These are phyloP conservation scores for Ricordea florida DNA, from an alignment of 92 coral and sea anemone genomes.

Conservation along the genomic window DNA sequence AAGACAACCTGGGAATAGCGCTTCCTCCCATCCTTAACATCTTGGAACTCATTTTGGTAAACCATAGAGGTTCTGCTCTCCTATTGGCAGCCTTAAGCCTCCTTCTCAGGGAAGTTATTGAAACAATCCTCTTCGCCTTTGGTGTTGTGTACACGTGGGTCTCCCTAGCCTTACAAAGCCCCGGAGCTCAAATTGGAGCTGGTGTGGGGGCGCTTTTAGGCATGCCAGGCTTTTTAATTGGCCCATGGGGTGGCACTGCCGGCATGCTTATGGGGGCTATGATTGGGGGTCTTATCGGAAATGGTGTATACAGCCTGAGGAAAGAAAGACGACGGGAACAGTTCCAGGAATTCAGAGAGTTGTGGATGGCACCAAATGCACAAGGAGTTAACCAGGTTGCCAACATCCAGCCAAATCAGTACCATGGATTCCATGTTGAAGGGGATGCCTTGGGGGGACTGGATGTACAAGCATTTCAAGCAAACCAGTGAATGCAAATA, in stretches of 20 bases:
- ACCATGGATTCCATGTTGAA: constrained; percentile 9
- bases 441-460: constrained; percentile 25
- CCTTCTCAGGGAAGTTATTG: constrained; percentile 41
- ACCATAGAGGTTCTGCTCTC: not conserved
- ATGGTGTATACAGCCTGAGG: constrained; percentile 30
- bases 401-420: no score
- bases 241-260: constrained; percentile 8
- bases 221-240: constrained; percentile 9
- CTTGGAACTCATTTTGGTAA: constrained; percentile 10
- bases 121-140: constrained; percentile 48
- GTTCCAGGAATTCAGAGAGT: no score
- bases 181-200: constrained; percentile 51
- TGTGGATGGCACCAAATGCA: constrained; percentile 1
- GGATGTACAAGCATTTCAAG: constrained; percentile 9
- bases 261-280: constrained; percentile 22
- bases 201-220: constrained; percentile 60
- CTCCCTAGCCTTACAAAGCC: constrained; percentile 18
- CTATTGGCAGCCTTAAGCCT: constrained; percentile 13
- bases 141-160: constrained; percentile 71
- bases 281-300: constrained; percentile 56
- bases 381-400: constrained; percentile 2
- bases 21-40: constrained; percentile 15
- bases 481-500: not conserved
- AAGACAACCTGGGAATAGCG: constrained; percentile 15
- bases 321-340: no score